Percentiles rank a stretch among this genome's conserved stretches.
phyloP scores from a whole-genome alignment of 2,113 vertebrate species.

The Platichthys stellatus region DNA sequence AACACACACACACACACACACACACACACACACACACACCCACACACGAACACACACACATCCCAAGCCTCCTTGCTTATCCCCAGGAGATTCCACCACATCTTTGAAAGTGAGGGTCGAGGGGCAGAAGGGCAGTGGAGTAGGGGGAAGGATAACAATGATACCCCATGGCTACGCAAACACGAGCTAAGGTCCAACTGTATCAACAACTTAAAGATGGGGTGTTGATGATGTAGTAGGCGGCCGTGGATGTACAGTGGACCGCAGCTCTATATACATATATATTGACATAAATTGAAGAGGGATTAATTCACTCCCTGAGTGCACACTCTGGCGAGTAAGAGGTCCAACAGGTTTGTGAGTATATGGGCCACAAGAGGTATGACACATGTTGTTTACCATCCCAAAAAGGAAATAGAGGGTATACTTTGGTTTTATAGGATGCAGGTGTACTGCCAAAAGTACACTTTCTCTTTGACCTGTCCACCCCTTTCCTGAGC shows the following conservation, averaged over 20 bases:
- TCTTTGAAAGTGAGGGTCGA: conserved; percentile 57
- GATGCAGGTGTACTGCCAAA: conserved; percentile 67
- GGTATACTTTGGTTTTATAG: conserved; percentile 65
- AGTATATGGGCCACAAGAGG: conserved; percentile 33
- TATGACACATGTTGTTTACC: conserved; percentile 38
- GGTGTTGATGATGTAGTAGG: conserved; percentile 52
- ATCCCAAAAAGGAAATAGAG: conserved; percentile 40
- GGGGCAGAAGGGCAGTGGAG: conserved; percentile 59
- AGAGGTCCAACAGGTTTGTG: conserved; percentile 9
- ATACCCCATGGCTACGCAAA: conserved; percentile 73
- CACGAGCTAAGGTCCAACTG: conserved; percentile 72
- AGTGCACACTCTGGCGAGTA: not conserved
- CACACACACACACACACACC: conserved; percentile 4
- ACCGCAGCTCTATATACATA: not conserved
- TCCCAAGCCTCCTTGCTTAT: conserved; percentile 10
- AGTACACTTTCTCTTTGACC: conserved; percentile 50
- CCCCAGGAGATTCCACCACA: conserved; percentile 45
- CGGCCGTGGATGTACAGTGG: conserved; percentile 18
- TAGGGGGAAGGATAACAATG: conserved; percentile 59
- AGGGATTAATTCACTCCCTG: not conserved
- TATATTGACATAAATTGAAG: conserved; percentile 20
- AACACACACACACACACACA: not conserved
- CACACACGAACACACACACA: conserved; percentile 3
- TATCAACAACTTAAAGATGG: conserved; percentile 66
- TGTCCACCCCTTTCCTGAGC: conserved; percentile 61